phyloP scores from a whole-genome alignment of 2,113 vertebrate genomes.

The Scalopus aquaticus region DNA sequence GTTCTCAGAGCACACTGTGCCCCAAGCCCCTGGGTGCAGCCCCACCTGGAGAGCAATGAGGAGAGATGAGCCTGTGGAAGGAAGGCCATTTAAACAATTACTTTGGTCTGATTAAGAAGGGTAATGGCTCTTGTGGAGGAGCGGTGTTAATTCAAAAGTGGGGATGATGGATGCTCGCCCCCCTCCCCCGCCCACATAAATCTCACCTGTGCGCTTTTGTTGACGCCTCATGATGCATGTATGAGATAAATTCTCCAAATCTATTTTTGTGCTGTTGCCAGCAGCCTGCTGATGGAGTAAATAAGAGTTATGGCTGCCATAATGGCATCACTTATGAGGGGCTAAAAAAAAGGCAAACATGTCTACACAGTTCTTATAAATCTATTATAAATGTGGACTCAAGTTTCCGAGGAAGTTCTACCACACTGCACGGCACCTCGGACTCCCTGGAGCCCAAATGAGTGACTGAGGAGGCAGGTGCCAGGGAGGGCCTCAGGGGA shows the following conservation, averaged over 20 bases:
- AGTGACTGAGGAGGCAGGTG: not conserved
- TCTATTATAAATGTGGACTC: slow-evolving; percentile 79
- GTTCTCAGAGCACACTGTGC: not conserved
- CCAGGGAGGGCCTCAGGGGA: not conserved
- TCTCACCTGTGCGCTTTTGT: slow-evolving; percentile 81
- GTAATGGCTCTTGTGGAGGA: slow-evolving; percentile 44
- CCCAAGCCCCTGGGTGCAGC: not conserved
- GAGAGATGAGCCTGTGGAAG: not conserved
- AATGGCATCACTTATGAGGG: slow-evolving; percentile 85
- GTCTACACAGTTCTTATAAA: slow-evolving; percentile 82
- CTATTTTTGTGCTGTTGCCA: slow-evolving; percentile 86
- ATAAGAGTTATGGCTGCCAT: slow-evolving; percentile 85
- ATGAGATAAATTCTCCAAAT: slow-evolving; percentile 88
- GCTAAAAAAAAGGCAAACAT: slow-evolving; percentile 83
- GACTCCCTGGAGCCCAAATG: not conserved
- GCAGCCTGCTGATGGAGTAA: slow-evolving; percentile 84
- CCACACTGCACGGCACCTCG: not conserved
- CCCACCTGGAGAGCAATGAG: not conserved
- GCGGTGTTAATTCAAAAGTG: slow-evolving; percentile 47
- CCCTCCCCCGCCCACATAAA: slow-evolving; percentile 72
- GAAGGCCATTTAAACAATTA: slow-evolving; percentile 33
- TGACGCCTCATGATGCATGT: slow-evolving; percentile 81
- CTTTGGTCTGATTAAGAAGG: slow-evolving; percentile 65
- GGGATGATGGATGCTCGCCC: slow-evolving; percentile 70
- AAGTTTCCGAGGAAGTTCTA: slow-evolving; percentile 64